Evolutionary conservation across 2,888 invertebrate genomes (phyloP).

Genomic region (Chrysina gloriosa): DNA sequence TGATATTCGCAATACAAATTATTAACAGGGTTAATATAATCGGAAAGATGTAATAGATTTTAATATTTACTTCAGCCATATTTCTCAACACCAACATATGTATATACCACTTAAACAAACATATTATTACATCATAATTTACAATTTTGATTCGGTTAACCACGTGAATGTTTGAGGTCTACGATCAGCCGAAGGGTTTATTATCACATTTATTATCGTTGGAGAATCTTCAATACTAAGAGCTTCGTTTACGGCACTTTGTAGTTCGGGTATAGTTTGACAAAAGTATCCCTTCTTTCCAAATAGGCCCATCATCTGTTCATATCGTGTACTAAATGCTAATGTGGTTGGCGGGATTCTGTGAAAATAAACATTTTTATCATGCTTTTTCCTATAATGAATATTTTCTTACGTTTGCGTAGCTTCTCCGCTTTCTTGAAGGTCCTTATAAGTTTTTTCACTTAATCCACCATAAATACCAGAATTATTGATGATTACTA

Average conservation of each 20-base stretch:
- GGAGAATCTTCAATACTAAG: constrained; percentile 79
- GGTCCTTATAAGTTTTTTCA: constrained; percentile 76
- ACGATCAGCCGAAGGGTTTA: constrained; percentile 87
- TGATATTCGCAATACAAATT: too few species aligned
- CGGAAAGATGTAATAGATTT: not conserved
- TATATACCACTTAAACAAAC: not conserved
- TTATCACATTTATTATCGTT: constrained; percentile 90
- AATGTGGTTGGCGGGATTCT: constrained; percentile 89
- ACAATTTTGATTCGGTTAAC: constrained; percentile 93
- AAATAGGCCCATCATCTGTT: constrained; percentile 90
- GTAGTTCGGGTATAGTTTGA: constrained; percentile 80
- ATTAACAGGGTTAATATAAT: too few species aligned
- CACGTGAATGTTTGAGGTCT: constrained; percentile 92
- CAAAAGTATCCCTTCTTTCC: constrained; percentile 85
- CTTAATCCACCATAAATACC: constrained; percentile 93
- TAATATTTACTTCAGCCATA: not conserved
- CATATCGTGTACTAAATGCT: constrained; percentile 84
- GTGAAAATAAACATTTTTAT: constrained; percentile 13
- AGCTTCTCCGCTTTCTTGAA: constrained; percentile 77
- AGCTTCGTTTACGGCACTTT: constrained; percentile 75
- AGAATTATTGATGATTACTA: constrained; percentile 94
- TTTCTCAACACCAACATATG: too few species aligned
- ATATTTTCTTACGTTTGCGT: constrained; percentile 75
- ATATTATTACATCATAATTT: constrained; percentile 55
- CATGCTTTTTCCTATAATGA: constrained; percentile 34